Conservation (phyloP, 2,113 vertebrate genomes). For the Nematolebias whitei region DNA sequence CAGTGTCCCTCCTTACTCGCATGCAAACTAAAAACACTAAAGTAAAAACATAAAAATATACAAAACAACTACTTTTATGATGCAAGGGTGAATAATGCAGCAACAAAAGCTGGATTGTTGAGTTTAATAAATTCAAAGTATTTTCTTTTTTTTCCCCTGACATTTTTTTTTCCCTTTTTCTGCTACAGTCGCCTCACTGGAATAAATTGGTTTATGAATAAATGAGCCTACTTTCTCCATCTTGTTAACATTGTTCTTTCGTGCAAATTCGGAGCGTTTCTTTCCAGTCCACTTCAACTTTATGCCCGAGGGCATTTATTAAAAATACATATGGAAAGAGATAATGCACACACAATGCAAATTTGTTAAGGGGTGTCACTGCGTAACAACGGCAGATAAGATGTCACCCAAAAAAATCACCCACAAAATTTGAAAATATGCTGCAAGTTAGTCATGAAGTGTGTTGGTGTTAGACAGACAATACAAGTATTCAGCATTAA, state of each 20-base stretch:
- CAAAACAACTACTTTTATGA: conserved; percentile 69
- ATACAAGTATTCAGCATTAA: conserved; percentile 58
- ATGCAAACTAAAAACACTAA: conserved; percentile 65
- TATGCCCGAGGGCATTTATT: conserved; percentile 82
- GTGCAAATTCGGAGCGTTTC: conserved; percentile 78
- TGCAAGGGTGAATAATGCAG: conserved; percentile 64
- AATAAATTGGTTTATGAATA: conserved; percentile 87
- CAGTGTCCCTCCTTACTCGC: conserved; percentile 42
- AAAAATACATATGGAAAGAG: conserved; percentile 84
- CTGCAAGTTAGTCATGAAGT: conserved; percentile 51
- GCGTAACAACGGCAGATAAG: conserved; percentile 68
- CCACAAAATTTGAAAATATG: conserved; percentile 26
- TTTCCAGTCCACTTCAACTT: conserved; percentile 83
- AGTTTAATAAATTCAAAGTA: conserved; percentile 83
- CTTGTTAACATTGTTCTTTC: conserved; percentile 85
- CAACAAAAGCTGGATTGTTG: conserved; percentile 68
- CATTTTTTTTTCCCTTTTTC: conserved; percentile 60
- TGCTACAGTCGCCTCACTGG: conserved; percentile 77
- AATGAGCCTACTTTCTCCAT: conserved; percentile 79
- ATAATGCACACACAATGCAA: conserved; percentile 78
- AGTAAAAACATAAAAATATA: conserved; percentile 60
- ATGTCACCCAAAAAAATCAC: conserved; percentile 67
- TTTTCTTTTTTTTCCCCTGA: conserved; percentile 61
- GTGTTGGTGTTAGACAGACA: conserved; percentile 56
- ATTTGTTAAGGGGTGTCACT: conserved; percentile 73